Evolutionary conservation across 2,888 invertebrate species (phyloP).

Genomic region (Drosophila mercatorum): DNA sequence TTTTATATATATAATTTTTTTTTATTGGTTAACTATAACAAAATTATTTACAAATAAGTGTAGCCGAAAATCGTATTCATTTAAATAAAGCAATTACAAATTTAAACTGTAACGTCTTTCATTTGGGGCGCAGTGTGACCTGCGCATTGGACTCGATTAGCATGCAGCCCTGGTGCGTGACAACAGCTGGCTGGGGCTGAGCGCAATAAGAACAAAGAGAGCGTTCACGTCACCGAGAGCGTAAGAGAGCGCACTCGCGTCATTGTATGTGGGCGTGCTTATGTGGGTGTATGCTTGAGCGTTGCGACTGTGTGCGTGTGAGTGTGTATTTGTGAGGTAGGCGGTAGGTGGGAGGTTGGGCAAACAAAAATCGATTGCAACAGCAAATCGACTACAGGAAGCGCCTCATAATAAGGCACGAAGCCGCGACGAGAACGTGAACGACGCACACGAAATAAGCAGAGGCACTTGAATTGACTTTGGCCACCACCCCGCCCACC

Average conservation of each 20-base stretch:
- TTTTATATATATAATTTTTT: conserved; percentile 7
- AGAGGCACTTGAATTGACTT: conserved; percentile 76
- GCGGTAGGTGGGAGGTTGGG: conserved; percentile 36
- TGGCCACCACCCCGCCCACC: conserved; percentile 37
- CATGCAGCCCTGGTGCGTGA: conserved; percentile 23
- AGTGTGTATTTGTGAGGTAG: conserved; percentile 15
- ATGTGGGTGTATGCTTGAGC: conserved; percentile 8
- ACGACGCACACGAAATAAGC: conserved; percentile 46
- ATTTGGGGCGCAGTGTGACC: conserved; percentile 28
- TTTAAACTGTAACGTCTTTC: conserved; percentile 6
- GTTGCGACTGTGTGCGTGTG: background rate
- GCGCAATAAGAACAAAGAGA: conserved; percentile 38
- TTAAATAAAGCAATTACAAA: conserved; percentile 66
- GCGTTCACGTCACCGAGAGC: background rate
- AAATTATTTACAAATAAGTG: conserved; percentile 40
- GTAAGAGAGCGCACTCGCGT: conserved; percentile 37
- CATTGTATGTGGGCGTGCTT: conserved; percentile 52
- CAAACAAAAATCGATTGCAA: conserved; percentile 67
- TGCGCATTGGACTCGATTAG: background rate
- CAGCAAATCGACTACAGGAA: conserved; percentile 61
- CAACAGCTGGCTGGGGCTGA: conserved; percentile 44
- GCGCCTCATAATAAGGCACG: conserved; percentile 56
- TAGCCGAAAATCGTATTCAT: conserved; percentile 58
- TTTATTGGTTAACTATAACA: conserved; percentile 58
- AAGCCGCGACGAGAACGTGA: conserved; percentile 51